phyloP scores from a whole-genome alignment of 2,113 vertebrate genomes.

The Hyla sarda region DNA sequence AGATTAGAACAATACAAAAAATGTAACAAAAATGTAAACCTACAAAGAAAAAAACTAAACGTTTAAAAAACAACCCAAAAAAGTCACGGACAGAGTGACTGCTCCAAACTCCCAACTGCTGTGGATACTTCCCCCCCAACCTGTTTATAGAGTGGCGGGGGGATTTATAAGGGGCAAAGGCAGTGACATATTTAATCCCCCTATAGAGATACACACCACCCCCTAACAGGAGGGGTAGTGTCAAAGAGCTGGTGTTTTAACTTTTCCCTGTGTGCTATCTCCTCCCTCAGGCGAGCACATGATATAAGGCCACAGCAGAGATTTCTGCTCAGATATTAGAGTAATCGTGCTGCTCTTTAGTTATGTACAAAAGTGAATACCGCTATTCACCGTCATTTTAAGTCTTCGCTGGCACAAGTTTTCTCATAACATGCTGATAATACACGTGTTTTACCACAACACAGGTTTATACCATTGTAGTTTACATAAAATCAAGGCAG shows the following conservation, averaged over 20 bases:
- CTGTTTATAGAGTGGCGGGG: conserved; percentile 59
- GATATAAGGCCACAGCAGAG: conserved; percentile 46
- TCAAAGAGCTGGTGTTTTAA: conserved; percentile 33
- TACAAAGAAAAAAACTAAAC: conserved; percentile 51
- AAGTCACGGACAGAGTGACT: conserved; percentile 54
- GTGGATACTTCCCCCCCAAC: conserved; percentile 58
- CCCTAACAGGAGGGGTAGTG: conserved; percentile 44
- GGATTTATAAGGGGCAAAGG: conserved; percentile 59
- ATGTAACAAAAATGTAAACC: conserved; percentile 32
- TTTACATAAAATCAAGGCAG: not conserved
- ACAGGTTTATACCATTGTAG: not conserved
- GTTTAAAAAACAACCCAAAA: conserved; percentile 43
- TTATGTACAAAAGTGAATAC: not conserved
- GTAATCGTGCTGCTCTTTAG: not conserved
- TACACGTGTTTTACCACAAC: not conserved
- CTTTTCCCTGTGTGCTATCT: conserved; percentile 36
- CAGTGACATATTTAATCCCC: conserved; percentile 57
- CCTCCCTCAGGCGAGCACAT: conserved; percentile 43
- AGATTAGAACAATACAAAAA: conserved; percentile 14
- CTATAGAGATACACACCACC: conserved; percentile 52
- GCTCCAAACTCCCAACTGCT: conserved; percentile 57
- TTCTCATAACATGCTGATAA: not conserved
- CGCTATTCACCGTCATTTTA: not conserved
- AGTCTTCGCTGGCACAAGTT: not conserved
- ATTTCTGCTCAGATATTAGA: conserved; percentile 21